Base-by-base conservation (phyloP, 1,140 invertebrate species). In the Leptopilina boulardi region DNA sequence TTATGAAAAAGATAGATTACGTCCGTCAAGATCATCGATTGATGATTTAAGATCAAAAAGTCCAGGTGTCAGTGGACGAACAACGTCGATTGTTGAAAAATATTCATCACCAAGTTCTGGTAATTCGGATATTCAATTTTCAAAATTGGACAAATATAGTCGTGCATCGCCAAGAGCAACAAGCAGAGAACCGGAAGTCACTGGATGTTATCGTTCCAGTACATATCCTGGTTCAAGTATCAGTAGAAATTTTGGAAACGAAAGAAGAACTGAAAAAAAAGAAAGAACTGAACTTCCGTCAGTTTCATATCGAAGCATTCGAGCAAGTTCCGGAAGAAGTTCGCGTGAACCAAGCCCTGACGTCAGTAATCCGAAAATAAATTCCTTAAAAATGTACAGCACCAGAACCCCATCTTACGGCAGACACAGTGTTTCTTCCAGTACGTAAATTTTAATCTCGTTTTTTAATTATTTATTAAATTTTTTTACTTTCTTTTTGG, bases 341-440 rank as follows among this genome's bases (percentile, higher is more conserved):
- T 88, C 88, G 0, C 86, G 88, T 0, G 90, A 91, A 72, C 86
- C 87, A 1, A 89, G 89, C 81, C 89, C 89, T 41, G 90, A 90
- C 81, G 81, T 87, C 66, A 77, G 77, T 59, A 79, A 75, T 47
- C 21, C 23, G 21, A 90, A 90, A 80, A 81, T 77, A 13, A 85
- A 81, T 74, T 84, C 85, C n/a, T 88, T 83, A 59, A 84, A 83
- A 77, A 79, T 84, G 9, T 87, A 87, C 59, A 82, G 10, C 21
- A 30, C 85, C 4, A 86, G 85, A 77, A 83, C 85, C 44, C 82
- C 86, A 15, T 84, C 86, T 41, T 89, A 86, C 71, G 77, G 78
- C 26, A 85, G 86, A 78, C 87, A 71, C 66, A 79, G 71, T 74
- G 78, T 72, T 75, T 74, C 82, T 42, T 79, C 84, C 9, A 84